Conservation (phyloP, 2,113 vertebrate species). For the Cyprinodon variegatus region DNA sequence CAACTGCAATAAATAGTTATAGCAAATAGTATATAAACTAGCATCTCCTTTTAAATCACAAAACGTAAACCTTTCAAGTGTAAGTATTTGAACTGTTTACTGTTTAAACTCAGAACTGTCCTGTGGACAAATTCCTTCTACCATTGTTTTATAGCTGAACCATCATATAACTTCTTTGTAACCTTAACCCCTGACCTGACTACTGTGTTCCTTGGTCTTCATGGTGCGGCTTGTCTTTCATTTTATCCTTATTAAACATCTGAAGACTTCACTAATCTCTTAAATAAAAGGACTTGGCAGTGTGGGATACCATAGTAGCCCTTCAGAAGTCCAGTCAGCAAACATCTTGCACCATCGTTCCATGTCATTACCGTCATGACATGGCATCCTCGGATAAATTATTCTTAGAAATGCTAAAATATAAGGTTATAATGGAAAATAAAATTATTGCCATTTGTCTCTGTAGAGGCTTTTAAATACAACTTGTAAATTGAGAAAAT, state of each 20-base stretch:
- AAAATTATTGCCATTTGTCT: not conserved
- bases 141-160: not conserved
- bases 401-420: not conserved
- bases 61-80: too few species aligned
- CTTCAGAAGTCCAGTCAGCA: not conserved
- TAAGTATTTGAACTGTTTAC: too few species aligned
- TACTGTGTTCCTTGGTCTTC: not conserved
- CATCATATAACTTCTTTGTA: not conserved
- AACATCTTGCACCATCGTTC: too few species aligned
- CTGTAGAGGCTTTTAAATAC: not conserved
- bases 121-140: not conserved
- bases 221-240: not conserved
- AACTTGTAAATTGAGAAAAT: constrained; percentile 5
- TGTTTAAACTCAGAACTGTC: too few species aligned
- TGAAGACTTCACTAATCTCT: not conserved
- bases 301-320: not conserved
- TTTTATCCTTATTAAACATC: not conserved
- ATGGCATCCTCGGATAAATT: too few species aligned
- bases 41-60: too few species aligned
- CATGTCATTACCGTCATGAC: too few species aligned
- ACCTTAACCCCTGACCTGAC: not conserved
- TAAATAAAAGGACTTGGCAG: not conserved
- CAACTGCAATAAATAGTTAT: too few species aligned
- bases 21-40: too few species aligned
- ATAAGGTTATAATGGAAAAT: not conserved